Percentiles rank a stretch among this genome's conserved stretches.
Evolutionary conservation across 2,113 vertebrate genomes (phyloP).

Genomic region (Piaya cayana): DNA sequence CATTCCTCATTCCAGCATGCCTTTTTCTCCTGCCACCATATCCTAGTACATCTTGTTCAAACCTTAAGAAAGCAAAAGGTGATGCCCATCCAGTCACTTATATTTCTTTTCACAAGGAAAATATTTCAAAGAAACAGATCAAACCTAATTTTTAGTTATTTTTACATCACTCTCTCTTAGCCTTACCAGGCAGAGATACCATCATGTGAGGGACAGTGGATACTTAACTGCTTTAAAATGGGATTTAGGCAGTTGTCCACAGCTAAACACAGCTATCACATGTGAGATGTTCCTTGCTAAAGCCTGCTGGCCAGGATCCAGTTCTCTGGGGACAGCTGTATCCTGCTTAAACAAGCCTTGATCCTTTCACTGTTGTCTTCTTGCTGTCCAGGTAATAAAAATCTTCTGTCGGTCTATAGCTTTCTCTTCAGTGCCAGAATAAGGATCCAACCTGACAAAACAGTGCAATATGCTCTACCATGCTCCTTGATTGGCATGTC

Average conservation of each 20-base stretch:
- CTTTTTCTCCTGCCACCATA: not conserved
- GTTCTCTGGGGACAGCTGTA: slow-evolving; percentile 46
- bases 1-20: not conserved
- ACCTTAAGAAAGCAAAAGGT: not conserved
- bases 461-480: not conserved
- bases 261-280: slow-evolving; percentile 50
- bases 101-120: not conserved
- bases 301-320: slow-evolving; percentile 53
- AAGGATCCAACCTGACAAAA: slow-evolving; percentile 42
- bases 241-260: slow-evolving; percentile 65
- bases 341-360: slow-evolving; percentile 46
- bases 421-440: slow-evolving; percentile 3
- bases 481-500: not conserved
- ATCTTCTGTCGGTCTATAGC: slow-evolving; percentile 41
- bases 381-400: slow-evolving; percentile 39
- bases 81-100: not conserved
- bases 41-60: not conserved
- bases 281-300: slow-evolving; percentile 40
- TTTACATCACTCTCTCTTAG: not conserved
- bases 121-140: not conserved
- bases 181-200: not conserved
- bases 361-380: slow-evolving; percentile 52
- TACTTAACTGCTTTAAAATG: slow-evolving; percentile 60
- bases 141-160: not conserved
- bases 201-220: not conserved